A percentile compares a stretch with the other conserved stretches of the same genome.
Conservation (phyloP, 2,888 invertebrate species). For the Metopia argyrocephala region DNA sequence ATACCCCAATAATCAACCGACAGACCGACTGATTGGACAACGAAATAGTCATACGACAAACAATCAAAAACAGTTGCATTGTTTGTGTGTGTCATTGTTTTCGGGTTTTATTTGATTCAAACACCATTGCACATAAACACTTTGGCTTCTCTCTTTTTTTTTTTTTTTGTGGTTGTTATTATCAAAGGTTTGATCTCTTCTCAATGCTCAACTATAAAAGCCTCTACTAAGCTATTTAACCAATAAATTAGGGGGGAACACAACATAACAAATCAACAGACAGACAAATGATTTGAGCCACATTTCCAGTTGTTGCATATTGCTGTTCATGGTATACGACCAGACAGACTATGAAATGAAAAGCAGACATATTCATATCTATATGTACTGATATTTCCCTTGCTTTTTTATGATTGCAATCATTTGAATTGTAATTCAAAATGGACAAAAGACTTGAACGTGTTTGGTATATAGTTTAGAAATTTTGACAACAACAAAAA, state of each 20-base stretch:
- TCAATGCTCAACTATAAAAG: not conserved
- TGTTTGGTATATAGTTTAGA: not conserved
- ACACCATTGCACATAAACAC: too few species aligned
- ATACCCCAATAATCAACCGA: not conserved
- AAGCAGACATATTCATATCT: not conserved
- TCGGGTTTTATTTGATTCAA: not conserved
- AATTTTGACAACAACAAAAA: not conserved
- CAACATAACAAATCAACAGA: slow-evolving; percentile 24
- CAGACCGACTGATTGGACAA: slow-evolving; percentile 4
- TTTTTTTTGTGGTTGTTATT: not conserved
- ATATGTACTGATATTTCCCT: slow-evolving; percentile 1
- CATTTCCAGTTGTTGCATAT: slow-evolving; percentile 48
- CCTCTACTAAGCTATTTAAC: not conserved
- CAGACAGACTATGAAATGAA: slow-evolving; percentile 4
- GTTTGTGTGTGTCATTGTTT: slow-evolving; percentile 59
- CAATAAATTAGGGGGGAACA: slow-evolving; percentile 17
- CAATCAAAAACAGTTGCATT: slow-evolving; percentile 43
- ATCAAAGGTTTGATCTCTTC: slow-evolving; percentile 42
- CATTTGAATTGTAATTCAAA: slow-evolving; percentile 29
- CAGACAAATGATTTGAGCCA: slow-evolving; percentile 35
- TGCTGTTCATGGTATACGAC: slow-evolving; percentile 27
- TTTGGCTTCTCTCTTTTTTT: too few species aligned
- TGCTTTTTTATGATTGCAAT: slow-evolving; percentile 39
- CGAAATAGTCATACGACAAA: slow-evolving; percentile 18
- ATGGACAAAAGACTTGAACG: not conserved